Evolutionary conservation across 2,797 vertebrate species (phyloP).

Genomic region (Cercopithecus diana): DNA sequence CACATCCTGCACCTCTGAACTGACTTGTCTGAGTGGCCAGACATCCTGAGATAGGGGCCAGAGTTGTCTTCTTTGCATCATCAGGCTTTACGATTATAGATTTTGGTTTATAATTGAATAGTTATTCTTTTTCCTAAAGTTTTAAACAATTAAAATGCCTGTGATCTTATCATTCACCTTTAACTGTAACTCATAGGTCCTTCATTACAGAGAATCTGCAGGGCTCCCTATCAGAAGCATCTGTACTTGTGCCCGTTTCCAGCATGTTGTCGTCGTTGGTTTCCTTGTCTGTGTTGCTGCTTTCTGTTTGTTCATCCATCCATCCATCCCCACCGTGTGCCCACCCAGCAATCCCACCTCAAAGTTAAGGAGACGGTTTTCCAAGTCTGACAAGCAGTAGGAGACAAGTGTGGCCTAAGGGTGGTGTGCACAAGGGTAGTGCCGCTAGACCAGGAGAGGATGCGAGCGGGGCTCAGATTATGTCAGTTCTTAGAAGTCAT

Average conservation of each 20-base stretch:
- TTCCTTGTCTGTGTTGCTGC: neutral
- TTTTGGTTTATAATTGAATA: neutral
- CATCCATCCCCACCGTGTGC: neutral
- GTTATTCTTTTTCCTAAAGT: neutral
- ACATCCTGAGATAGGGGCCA: neutral
- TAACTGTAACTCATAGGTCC: neutral
- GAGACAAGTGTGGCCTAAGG: neutral
- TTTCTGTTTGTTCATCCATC: neutral
- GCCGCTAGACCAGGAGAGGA: fast-evolving
- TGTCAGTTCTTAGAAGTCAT: neutral
- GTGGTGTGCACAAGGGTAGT: neutral
- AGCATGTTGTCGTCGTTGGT: fast-evolving
- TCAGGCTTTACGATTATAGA: neutral
- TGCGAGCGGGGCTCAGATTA: neutral
- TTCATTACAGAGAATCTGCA: neutral
- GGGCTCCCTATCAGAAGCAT: neutral
- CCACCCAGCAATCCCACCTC: neutral
- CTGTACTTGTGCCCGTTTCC: neutral
- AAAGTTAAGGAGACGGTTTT: neutral
- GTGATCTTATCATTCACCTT: neutral
- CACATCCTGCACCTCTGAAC: constrained; percentile 72
- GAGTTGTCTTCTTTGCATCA: neutral
- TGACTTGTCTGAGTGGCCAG: constrained; percentile 67
- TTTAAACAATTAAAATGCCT: neutral
- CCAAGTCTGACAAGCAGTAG: neutral